phyloP scores from a whole-genome alignment of 1,140 invertebrate species.

The Colletes gigas region DNA sequence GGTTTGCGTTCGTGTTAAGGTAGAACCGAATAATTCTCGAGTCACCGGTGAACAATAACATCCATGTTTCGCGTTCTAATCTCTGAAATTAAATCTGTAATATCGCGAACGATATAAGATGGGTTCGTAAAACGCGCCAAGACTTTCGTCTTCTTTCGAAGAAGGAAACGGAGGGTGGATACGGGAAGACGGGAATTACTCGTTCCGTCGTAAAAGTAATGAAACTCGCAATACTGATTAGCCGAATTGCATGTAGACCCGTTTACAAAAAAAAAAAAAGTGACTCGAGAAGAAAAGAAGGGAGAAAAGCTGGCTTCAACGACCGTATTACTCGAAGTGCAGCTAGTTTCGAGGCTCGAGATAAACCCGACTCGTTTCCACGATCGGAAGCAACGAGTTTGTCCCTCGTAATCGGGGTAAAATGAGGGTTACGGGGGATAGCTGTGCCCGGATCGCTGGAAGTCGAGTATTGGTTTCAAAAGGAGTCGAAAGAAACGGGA shows the following conservation, averaged over 20 bases:
- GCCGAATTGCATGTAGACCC: neutral
- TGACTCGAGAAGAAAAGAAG: neutral
- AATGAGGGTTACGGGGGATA: neutral
- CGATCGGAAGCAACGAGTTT: conserved; percentile 6
- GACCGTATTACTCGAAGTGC: neutral
- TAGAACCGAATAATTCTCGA: no score
- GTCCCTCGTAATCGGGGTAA: neutral
- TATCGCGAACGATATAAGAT: no score
- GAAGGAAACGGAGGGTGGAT: no score
- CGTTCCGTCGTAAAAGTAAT: no score
- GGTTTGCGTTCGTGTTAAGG: no score
- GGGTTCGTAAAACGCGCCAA: no score
- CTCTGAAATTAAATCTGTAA: neutral
- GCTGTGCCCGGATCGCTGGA: neutral
- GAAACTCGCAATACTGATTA: neutral
- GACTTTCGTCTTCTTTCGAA: no score
- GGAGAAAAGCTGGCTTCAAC: neutral
- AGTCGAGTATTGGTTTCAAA: neutral
- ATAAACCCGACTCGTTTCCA: conserved; percentile 2
- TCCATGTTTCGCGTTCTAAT: no score
- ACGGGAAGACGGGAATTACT: no score
- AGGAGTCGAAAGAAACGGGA: neutral
- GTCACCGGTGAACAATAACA: no score
- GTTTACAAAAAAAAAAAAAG: neutral
- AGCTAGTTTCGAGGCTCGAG: conserved; percentile 8